phyloP scores from a whole-genome alignment of 23 tunicate species.

The Halocynthia roretzi region DNA sequence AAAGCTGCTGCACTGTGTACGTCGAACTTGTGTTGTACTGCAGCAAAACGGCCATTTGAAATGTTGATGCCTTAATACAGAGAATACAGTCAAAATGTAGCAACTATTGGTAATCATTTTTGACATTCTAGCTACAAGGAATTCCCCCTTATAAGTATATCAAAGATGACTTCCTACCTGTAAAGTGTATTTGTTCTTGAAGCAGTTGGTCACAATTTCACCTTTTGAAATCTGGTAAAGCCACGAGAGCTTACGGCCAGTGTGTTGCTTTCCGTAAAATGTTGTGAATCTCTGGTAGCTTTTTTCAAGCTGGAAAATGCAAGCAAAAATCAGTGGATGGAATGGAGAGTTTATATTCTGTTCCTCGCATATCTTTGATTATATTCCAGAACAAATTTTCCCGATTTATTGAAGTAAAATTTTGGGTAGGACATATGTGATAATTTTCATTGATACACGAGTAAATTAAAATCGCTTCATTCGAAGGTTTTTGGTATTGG shows the following conservation, averaged over 20 bases:
- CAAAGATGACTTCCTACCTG: slow-evolving; percentile 39
- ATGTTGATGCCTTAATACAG: slow-evolving; percentile 81
- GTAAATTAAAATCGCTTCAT: no score
- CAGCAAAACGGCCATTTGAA: slow-evolving; percentile 98
- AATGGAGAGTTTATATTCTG: no score
- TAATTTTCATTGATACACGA: no score
- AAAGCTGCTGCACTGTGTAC: slow-evolving; percentile 89
- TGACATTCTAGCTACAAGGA: neutral
- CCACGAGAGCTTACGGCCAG: slow-evolving; percentile 80
- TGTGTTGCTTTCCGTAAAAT: slow-evolving; percentile 78
- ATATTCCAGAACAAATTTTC: no score
- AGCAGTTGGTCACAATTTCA: slow-evolving; percentile 89
- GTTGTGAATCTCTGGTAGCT: slow-evolving; percentile 74
- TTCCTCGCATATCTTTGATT: no score
- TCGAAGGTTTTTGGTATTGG: no score
- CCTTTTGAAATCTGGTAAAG: slow-evolving; percentile 86
- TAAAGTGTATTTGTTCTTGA: slow-evolving; percentile 76
- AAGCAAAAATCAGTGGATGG: neutral
- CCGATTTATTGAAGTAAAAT: no score
- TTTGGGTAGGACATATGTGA: no score
- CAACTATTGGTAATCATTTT: neutral
- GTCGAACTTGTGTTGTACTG: slow-evolving; percentile 64
- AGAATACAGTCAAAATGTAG: neutral
- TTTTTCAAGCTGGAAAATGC: slow-evolving; percentile 50
- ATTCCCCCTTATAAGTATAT: neutral